A percentile compares a stretch with the other conserved stretches of the same genome.
These are phyloP conservation scores for Trichopoda pennipes DNA, from an alignment of 2,888 invertebrate genomes.

Conservation along the genomic window DNA sequence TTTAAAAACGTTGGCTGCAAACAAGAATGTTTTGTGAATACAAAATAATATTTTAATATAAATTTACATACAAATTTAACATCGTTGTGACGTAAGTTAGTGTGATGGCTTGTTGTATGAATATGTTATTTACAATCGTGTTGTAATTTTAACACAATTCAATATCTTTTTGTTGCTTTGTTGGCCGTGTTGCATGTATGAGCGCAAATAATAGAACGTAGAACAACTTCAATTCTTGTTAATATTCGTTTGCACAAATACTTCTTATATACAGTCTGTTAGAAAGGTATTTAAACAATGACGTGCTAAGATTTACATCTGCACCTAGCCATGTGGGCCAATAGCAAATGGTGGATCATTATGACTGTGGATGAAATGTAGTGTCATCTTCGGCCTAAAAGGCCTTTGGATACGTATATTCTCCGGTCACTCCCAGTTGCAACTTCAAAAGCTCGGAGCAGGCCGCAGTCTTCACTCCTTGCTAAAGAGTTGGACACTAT, in stretches of 20 bases:
- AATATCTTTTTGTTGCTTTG: conserved; percentile 44
- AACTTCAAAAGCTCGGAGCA: too few species aligned
- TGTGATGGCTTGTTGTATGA: conserved; percentile 6
- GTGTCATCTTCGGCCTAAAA: too few species aligned
- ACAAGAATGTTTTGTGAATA: conserved; percentile 39
- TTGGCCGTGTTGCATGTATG: conserved; percentile 51
- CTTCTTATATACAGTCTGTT: background rate
- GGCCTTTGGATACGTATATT: too few species aligned
- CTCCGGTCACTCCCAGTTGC: too few species aligned
- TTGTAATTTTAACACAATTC: conserved; percentile 65
- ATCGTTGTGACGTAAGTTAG: background rate
- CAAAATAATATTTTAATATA: conserved; percentile 34
- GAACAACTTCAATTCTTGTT: conserved; percentile 63
- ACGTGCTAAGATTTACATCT: too few species aligned
- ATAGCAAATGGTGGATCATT: too few species aligned
- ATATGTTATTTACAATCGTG: conserved; percentile 60
- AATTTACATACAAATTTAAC: conserved; percentile 8
- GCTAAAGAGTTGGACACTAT: too few species aligned
- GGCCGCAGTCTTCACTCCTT: too few species aligned
- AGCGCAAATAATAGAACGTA: conserved; percentile 63
- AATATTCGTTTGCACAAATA: conserved; percentile 19
- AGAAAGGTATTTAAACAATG: background rate
- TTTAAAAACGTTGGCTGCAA: conserved; percentile 16
- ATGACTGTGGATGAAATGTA: too few species aligned
- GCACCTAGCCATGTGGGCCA: too few species aligned